Evolutionary conservation across 1,140 invertebrate genomes (phyloP), one percentile per base, ranked within the genome.

Genomic region (Phocides pigmalion): DNA sequence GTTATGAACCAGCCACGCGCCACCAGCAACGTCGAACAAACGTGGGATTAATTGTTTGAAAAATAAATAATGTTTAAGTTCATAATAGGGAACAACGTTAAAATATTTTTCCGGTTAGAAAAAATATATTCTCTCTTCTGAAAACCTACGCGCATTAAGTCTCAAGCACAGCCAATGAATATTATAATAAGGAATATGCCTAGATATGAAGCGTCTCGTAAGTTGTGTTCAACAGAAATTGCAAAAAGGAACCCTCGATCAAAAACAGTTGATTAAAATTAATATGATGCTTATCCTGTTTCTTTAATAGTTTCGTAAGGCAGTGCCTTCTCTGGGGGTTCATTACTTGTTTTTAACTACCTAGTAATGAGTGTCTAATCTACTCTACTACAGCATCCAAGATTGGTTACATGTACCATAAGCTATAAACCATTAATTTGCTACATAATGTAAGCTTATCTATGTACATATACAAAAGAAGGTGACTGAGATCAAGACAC

Each of bases 401-500:
- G 42, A 61, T 61, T 61, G 56, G 42, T 61, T 61, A 37, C 42
- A 12, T 61, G 56, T 61, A 44, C 44, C 47, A 35, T 20, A 12
- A 37, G 12, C 28, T 11, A 35, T 37, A 59, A 47, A 47, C 12
- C 28, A 20, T 25, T 59, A 59, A 59, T 47, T 25, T 20, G 11
- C 14, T 11, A 8, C 22, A 16, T 46, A 4, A 41, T n/a, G 16
- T 12, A 12, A 5, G 19, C 22, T 35, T 59, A 35, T 44, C n/a
- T n/a, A n/a, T n/a, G n/a, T n/a, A n/a, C n/a, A n/a, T n/a, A n/a
- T n/a, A n/a, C n/a, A n/a, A n/a, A n/a, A n/a, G n/a, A n/a, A n/a
- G n/a, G n/a, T n/a, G n/a, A n/a, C n/a, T n/a, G n/a, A n/a, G n/a
- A n/a, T n/a, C n/a, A n/a, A n/a, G n/a, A n/a, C n/a, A n/a, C n/a